Evolutionary conservation across 2,113 vertebrate species (phyloP).

Genomic region (Strigops habroptila): DNA sequence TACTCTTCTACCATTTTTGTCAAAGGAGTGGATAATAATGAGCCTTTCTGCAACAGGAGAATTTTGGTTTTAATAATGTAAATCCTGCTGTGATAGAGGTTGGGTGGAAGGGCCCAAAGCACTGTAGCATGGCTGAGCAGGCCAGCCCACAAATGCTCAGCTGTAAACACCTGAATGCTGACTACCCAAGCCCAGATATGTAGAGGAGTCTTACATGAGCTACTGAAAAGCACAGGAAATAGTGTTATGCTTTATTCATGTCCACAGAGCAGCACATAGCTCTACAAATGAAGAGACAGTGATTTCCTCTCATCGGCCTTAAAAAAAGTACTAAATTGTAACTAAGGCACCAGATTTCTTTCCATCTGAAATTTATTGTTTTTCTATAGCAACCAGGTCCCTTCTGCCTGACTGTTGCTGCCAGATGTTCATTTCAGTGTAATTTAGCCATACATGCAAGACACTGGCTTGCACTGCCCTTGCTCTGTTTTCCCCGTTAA

Average conservation of each 20-base stretch:
- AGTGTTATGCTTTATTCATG: neutral
- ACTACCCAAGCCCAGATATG: neutral
- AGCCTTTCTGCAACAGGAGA: neutral
- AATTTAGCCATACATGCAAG: neutral
- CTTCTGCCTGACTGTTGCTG: neutral
- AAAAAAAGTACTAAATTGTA: slow-evolving; percentile 23
- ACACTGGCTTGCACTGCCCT: neutral
- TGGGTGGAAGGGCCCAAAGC: neutral
- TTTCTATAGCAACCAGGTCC: slow-evolving; percentile 13
- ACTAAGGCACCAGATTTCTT: slow-evolving; percentile 10
- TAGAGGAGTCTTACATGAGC: neutral
- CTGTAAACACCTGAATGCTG: neutral
- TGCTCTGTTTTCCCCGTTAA: slow-evolving; percentile 31
- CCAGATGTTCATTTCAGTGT: slow-evolving; percentile 51
- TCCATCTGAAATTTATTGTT: neutral
- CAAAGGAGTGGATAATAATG: neutral
- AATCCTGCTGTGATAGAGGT: neutral
- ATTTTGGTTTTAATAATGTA: neutral
- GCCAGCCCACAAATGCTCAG: neutral
- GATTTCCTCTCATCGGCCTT: slow-evolving; percentile 28
- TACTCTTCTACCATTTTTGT: neutral
- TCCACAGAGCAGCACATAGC: neutral
- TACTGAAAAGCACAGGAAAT: slow-evolving; percentile 45
- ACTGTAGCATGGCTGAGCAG: neutral
- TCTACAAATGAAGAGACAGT: neutral